A percentile compares a stretch with the other conserved stretches of the same genome.
phyloP scores from a whole-genome alignment of 2,113 vertebrate species.

The Colistium nudipinnis region DNA sequence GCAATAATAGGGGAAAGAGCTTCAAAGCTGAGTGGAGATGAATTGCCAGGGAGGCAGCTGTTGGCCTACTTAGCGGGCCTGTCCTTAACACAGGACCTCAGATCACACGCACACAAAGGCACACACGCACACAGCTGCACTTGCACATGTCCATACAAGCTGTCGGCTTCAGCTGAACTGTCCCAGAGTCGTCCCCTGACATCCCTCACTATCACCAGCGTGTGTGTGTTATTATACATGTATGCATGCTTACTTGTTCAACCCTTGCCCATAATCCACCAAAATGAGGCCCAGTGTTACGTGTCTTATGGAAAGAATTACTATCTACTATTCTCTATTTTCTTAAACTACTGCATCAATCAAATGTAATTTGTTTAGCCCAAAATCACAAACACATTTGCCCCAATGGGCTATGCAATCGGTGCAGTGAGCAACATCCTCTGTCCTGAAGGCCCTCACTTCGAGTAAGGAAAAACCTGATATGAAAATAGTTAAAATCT shows the following conservation, averaged over 20 bases:
- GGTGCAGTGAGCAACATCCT: too few relatives aligned
- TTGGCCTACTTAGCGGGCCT: slow-evolving; percentile 71
- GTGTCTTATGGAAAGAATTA: too few relatives aligned
- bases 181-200: slow-evolving; percentile 21
- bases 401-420: too few relatives aligned
- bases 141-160: slow-evolving; percentile 11
- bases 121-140: slow-evolving; percentile 21
- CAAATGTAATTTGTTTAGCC: too few relatives aligned
- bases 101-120: slow-evolving; percentile 45
- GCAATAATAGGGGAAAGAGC: slow-evolving; percentile 43
- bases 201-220: neutral
- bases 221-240: neutral
- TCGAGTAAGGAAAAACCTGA: too few relatives aligned
- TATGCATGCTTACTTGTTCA: neutral
- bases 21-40: slow-evolving; percentile 67
- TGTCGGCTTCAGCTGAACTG: slow-evolving; percentile 18
- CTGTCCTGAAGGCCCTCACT: too few relatives aligned
- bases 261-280: slow-evolving; percentile 32
- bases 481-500: too few relatives aligned
- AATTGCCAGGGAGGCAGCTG: slow-evolving; percentile 66
- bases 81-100: slow-evolving; percentile 57
- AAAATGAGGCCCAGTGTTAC: neutral
- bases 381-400: too few relatives aligned
- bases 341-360: too few relatives aligned
- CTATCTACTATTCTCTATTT: too few relatives aligned